Evolutionary conservation across 2,113 vertebrate species (phyloP), one percentile per base, ranked within the genome.

Genomic region (Plestiodon gilberti): DNA sequence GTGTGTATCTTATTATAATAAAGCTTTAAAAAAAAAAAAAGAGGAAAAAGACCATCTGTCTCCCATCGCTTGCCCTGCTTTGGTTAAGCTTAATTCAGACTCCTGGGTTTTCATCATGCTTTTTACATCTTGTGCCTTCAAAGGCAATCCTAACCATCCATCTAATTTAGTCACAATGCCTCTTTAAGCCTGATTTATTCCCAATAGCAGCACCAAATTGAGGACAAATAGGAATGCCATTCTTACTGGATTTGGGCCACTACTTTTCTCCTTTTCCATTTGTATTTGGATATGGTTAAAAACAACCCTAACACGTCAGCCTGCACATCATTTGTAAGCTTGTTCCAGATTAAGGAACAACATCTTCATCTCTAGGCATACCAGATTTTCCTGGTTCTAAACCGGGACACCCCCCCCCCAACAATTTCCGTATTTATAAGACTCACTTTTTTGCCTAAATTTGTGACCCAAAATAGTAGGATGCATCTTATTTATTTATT

Each of bases 21-120:
- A 90, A 48, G 4, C 2, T 57, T 17, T 57, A 57, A 6, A 57
- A 55, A 83, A 9, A 85, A 0, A 89, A 77, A 88, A 88, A 61
- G 1, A 88, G 0, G 48, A 0, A 33, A 87, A 61, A 78, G 25
- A 67, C 30, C 85, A 88, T 7, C 71, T 35, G 20, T 52, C 10
- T 73, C 23, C 35, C 57, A 30, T 38, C 8, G 65, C 2, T n/a
- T 82, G 3, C 1, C 57, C 78, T 76, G n/a, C 55, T 91, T 89
- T 82, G 6, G 22, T 90, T 89, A 88, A 40, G 40, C 14, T 87
- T 74, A 78, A 8, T 17, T 28, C 78, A 0, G 65, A 88, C 82
- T 87, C 87, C 48, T 87, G 22, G 5, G 30, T 89, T 67, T 2
- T 25, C n/a, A 71, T 35, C 64, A 62, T 83, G 1, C 62, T 88